Base-by-base conservation (phyloP, 92 coral and sea anemone genomes). In the Phymanthus crucifer region DNA sequence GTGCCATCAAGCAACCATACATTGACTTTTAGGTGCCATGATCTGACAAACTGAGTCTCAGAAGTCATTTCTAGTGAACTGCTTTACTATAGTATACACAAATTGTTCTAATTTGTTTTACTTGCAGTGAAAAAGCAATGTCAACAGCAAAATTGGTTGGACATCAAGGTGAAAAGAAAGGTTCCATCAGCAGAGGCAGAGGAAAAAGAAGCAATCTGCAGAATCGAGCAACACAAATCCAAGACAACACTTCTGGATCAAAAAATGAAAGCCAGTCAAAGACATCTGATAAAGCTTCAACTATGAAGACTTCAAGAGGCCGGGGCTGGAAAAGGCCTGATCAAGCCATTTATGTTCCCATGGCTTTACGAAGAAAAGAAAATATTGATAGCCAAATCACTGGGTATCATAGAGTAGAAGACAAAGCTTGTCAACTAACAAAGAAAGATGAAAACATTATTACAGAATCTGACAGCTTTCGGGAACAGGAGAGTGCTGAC, bases 311-410 rank as follows among this genome's bases (percentile, higher is more conserved):
- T 38, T 21, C 81, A 23, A 61, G 73, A 36, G 92, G 92, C 21
- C 73, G 87, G 81, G 88, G 92, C 8, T 80, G 92, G 72, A 81
- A 26, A 52, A 90, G 91, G 32, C 98, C 98, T 23, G 94, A 94
- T 52, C 98, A 93, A 81, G 69, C 79, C 6, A 46, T 87, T 17
- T 96, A 93, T 76, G 78, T 78, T 26, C 99, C 98, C 16, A 87
- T 91, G 10, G 99, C 99, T 76, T 76, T 93, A 45, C 82, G 90
- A 18, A 82, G 40, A 58, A 66, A 77, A 38, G 35, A 78, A 3
- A 69, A 54, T 27, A 48, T 6, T 23, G 43, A 61, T 27, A 26
- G 68, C 4, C 34, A 24, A 61, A 61, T 21, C 74, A 7, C 74
- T 24, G 14, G 32, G 12, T 47, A 67, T n/a, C 12, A 32, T 17